phyloP scores from a whole-genome alignment of 2,113 vertebrate species.

The Manacus vitellinus region DNA sequence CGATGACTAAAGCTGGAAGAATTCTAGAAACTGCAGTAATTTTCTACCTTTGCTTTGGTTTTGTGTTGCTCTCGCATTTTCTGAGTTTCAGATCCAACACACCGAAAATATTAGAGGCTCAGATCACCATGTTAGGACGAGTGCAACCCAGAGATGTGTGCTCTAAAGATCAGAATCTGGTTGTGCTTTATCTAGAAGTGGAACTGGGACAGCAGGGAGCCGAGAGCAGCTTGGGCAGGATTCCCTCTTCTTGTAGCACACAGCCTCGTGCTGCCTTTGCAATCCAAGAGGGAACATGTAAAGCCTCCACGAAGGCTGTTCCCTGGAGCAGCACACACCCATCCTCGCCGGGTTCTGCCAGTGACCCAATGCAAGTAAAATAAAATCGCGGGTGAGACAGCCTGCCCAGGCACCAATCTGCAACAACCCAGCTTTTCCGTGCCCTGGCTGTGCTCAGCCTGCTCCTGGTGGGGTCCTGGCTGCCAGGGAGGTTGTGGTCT shows the following conservation, averaged over 20 bases:
- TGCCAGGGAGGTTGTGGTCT: background rate
- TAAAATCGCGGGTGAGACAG: background rate
- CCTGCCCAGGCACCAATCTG: background rate
- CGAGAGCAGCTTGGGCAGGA: background rate
- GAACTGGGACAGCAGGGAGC: background rate
- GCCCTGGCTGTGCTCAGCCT: background rate
- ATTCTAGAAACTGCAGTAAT: background rate
- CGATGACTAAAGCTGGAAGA: slow-evolving; percentile 37
- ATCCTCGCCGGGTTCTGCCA: background rate
- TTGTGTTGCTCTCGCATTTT: background rate
- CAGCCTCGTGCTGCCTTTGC: background rate
- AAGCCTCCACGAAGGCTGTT: background rate
- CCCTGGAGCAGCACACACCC: background rate
- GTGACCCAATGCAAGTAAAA: background rate
- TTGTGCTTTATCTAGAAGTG: background rate
- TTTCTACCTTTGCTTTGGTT: slow-evolving; percentile 9
- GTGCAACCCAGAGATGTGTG: background rate
- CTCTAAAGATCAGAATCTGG: background rate
- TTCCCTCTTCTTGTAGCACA: background rate
- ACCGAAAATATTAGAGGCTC: background rate
- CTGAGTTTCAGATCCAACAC: background rate
- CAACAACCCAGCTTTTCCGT: background rate
- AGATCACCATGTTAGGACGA: background rate
- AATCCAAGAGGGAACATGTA: background rate
- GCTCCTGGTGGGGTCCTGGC: background rate